Conservation (phyloP, 2,888 invertebrate species). For the Melieria picta region DNA sequence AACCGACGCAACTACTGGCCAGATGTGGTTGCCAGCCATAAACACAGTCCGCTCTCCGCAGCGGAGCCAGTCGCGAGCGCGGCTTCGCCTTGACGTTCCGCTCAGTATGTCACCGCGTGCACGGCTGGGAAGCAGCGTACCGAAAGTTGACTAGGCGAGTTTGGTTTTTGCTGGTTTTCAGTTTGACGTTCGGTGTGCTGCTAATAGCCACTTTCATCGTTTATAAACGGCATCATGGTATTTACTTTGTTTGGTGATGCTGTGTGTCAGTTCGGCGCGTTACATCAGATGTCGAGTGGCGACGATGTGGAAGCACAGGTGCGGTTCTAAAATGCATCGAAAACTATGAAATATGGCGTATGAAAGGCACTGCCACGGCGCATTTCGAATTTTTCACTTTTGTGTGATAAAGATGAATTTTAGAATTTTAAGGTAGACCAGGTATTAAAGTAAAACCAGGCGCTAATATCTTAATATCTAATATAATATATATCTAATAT, state of each 20-base stretch:
- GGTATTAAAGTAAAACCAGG: too few relatives aligned
- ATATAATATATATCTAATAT: too few relatives aligned
- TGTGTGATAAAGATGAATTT: too few relatives aligned
- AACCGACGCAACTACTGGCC: slow-evolving; percentile 57
- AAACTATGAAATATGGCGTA: neutral
- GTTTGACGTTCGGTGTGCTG: neutral
- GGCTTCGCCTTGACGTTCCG: too few relatives aligned
- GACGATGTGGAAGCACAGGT: slow-evolving; percentile 10
- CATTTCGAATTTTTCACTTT: neutral
- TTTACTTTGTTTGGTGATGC: neutral
- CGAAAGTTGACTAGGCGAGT: slow-evolving; percentile 9
- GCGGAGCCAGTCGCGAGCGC: too few relatives aligned
- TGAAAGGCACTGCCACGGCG: neutral
- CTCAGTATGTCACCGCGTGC: too few relatives aligned
- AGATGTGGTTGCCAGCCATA: slow-evolving; percentile 33
- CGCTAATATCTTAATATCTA: too few relatives aligned
- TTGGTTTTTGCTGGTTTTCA: slow-evolving; percentile 3
- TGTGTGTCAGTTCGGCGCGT: neutral
- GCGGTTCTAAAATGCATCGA: slow-evolving; percentile 6
- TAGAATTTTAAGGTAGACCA: too few relatives aligned
- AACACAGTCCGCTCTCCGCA: neutral
- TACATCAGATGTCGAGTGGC: slow-evolving; percentile 9
- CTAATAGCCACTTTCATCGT: slow-evolving; percentile 14
- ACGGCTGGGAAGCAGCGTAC: too few relatives aligned
- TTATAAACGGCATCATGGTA: neutral